phyloP scores from a whole-genome alignment of 2,113 vertebrate genomes.

The Chitala chitala region DNA sequence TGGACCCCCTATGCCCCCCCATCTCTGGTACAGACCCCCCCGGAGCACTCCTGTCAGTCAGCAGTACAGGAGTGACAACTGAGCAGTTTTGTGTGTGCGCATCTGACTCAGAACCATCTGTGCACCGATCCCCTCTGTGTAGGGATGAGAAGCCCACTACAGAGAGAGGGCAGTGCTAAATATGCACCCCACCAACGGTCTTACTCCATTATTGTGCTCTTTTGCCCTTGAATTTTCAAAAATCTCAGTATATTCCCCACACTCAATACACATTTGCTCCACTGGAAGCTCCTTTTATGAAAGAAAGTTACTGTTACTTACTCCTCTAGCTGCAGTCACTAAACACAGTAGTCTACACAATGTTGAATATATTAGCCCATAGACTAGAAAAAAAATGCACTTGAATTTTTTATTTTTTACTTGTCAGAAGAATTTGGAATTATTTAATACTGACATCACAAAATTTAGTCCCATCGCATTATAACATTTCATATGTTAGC shows the following conservation, averaged over 20 bases:
- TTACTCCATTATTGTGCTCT: not conserved
- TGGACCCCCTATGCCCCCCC: too few relatives aligned
- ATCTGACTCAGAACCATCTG: not conserved
- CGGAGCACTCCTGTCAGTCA: not conserved
- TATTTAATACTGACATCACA: too few relatives aligned
- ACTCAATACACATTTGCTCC: not conserved
- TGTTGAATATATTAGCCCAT: too few relatives aligned
- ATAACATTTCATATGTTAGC: too few relatives aligned
- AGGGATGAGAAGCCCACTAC: not conserved
- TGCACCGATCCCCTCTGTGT: not conserved
- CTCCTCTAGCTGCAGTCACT: too few relatives aligned
- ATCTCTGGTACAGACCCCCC: not conserved
- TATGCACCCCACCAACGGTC: not conserved
- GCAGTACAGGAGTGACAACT: not conserved
- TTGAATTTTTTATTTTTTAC: too few relatives aligned
- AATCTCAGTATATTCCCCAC: not conserved
- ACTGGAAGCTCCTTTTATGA: too few relatives aligned
- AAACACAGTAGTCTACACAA: too few relatives aligned
- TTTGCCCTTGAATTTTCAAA: not conserved
- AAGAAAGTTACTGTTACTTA: not conserved
- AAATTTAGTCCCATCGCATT: not conserved
- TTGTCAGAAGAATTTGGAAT: too few relatives aligned
- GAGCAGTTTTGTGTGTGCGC: not conserved
- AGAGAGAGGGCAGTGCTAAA: not conserved
- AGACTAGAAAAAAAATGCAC: too few relatives aligned